phyloP scores from a whole-genome alignment of 2,113 vertebrate species.

The Pygoscelis antarcticus region DNA sequence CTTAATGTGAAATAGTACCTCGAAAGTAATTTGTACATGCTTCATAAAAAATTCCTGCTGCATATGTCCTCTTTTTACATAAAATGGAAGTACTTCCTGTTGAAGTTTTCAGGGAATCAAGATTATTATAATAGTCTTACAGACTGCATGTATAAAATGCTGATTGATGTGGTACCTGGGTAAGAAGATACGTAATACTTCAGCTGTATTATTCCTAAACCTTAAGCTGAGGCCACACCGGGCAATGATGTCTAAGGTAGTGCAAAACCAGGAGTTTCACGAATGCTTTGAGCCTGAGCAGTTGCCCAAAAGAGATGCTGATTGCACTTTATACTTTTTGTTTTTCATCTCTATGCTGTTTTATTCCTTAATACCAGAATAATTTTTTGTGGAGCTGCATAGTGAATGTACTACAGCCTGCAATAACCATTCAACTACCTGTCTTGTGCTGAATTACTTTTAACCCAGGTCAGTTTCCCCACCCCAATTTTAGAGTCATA shows the following conservation, averaged over 20 bases:
- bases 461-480: background rate
- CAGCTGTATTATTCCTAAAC: background rate
- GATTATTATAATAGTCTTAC: background rate
- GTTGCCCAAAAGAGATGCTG: background rate
- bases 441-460: background rate
- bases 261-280: background rate
- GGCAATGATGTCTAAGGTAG: background rate
- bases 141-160: background rate
- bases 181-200: background rate
- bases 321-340: background rate
- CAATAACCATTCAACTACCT: background rate
- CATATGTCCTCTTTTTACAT: background rate
- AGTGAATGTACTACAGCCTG: background rate
- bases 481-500: background rate
- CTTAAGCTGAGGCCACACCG: background rate
- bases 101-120: background rate
- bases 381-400: background rate
- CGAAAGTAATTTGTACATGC: background rate
- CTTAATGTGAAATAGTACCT: background rate
- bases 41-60: background rate
- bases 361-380: background rate
- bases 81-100: background rate
- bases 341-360: background rate
- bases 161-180: background rate
- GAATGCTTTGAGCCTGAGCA: background rate